Evolutionary conservation across 2,113 vertebrate species (phyloP).

Genomic region (Meles meles): DNA sequence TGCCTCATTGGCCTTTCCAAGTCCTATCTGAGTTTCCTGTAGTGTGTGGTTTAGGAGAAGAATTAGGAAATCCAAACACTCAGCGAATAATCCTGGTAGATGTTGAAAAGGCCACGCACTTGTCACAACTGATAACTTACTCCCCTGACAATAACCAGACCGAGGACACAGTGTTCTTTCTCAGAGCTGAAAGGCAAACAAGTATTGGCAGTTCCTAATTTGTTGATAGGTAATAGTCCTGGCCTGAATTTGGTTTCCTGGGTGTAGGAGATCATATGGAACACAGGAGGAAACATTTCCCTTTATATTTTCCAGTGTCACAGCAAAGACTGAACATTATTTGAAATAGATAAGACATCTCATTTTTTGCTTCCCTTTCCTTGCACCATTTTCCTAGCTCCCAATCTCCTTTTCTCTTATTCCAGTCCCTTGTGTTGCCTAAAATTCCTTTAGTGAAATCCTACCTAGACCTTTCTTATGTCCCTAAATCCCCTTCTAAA

Average conservation of each 20-base stretch:
- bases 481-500: background rate
- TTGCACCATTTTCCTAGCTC: background rate
- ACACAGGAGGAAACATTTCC: background rate
- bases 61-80: background rate
- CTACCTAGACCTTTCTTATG: background rate
- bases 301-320: background rate
- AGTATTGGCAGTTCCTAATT: background rate
- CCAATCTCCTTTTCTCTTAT: background rate
- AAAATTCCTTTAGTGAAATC: background rate
- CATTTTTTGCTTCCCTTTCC: background rate
- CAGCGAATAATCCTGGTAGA: constrained; percentile 19
- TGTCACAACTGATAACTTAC: constrained; percentile 44
- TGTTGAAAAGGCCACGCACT: constrained; percentile 43
- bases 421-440: background rate
- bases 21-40: background rate
- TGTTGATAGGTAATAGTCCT: background rate
- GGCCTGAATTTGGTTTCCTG: background rate
- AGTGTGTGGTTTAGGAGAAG: background rate
- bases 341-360: background rate
- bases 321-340: background rate
- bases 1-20: background rate
- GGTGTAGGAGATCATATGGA: background rate
- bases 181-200: constrained; percentile 2
- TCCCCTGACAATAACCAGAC: background rate
- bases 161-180: background rate